Evolutionary conservation across 2,888 invertebrate genomes (phyloP), one percentile per base, ranked within the genome.

Genomic region (Rhamnusium bicolor): DNA sequence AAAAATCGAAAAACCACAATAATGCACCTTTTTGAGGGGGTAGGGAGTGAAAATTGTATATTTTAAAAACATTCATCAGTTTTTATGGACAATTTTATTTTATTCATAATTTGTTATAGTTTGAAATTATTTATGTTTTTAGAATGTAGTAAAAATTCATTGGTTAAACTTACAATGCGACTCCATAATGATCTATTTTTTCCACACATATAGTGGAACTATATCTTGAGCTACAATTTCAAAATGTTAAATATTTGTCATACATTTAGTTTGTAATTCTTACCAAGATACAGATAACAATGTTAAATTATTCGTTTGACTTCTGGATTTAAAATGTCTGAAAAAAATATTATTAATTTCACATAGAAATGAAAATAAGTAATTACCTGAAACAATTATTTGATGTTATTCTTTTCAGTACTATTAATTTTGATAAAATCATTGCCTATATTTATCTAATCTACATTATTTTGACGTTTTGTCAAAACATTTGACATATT

Each of bases 191-290:
- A 19, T 66, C 66, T 32, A 54, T 16, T 53, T 14, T 54, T 12
- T 32, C 40, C 14, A 19, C 66, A 5, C 51, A 18, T 21, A 53
- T 16, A 53, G 29, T 24, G 16, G 65, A 53, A 16, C 29, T 51
- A 32, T n/a, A 47, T 53, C 51, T 65, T 18, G 54, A 53, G 40
- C 66, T 54, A 40, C 51, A 66, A 66, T 46, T 24, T 27, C 10
- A 49, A 19, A 8, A 19, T 1, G 18, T 51, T 51, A n/a, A 32
- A n/a, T 24, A 24, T 40, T 40, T 4, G 1, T 4, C 8, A 32
- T 4, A 32, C 5, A 4, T 7, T 7, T 7, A 7, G 8, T 4
- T 40, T n/a, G n/a, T 4, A 40, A 40, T 40, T n/a, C 3, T 40
- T 40, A 40, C 40, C 40, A 40, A 1, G 40, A 4, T 24, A 6